A percentile compares a stretch with the other conserved stretches of the same genome.
Conservation (phyloP, 2,113 vertebrate species). For the Colinus virginianus region DNA sequence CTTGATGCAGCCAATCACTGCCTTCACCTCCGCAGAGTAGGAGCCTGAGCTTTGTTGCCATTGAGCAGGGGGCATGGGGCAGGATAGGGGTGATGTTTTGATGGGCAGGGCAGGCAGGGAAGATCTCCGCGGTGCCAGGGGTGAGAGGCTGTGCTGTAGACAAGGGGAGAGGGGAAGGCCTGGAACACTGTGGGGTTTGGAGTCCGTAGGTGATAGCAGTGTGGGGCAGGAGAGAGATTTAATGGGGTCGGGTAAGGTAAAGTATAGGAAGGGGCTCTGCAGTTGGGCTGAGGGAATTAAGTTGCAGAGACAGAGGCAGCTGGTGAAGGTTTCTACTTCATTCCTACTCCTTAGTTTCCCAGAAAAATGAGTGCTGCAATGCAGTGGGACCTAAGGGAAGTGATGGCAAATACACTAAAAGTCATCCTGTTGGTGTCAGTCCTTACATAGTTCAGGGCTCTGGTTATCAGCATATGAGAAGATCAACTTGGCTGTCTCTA, state of each 20-base stretch:
- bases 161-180: background rate
- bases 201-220: background rate
- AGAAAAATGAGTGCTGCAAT: background rate
- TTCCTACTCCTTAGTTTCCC: background rate
- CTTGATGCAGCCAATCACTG: background rate
- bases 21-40: background rate
- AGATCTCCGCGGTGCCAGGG: accelerated
- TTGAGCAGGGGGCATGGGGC: background rate
- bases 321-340: background rate
- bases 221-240: background rate
- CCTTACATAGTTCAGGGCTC: background rate
- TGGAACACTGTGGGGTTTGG: background rate
- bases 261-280: background rate
- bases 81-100: background rate
- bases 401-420: background rate
- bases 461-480: background rate
- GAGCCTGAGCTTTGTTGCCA: background rate
- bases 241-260: background rate
- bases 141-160: background rate
- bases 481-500: background rate
- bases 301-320: background rate
- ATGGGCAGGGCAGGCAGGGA: background rate
- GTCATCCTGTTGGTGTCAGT: background rate
- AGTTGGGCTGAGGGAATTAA: background rate
- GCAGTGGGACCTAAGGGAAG: background rate